These are phyloP conservation scores for Rhynchonycteris naso DNA, from an alignment of 2,797 vertebrate genomes.

Conservation along the genomic window DNA sequence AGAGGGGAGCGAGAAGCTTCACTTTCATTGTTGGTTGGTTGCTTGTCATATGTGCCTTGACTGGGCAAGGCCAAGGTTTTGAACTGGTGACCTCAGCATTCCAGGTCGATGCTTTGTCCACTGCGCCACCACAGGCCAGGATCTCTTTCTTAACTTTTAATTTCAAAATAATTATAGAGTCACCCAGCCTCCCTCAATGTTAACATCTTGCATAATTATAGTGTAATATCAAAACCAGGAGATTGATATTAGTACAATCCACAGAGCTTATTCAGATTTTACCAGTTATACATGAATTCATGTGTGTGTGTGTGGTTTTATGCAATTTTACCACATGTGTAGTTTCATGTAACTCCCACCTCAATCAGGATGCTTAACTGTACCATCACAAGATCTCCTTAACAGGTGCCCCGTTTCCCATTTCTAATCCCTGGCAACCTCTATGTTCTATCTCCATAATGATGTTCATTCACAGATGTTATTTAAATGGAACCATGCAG, in stretches of 20 bases:
- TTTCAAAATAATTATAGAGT: conserved; percentile 34
- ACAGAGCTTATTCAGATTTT: not conserved
- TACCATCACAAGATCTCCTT: not conserved
- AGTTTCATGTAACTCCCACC: not conserved
- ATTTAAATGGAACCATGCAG: not conserved
- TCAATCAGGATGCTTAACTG: not conserved
- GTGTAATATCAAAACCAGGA: not conserved
- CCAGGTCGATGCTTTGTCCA: no score
- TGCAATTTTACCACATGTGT: not conserved
- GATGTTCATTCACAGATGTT: not conserved
- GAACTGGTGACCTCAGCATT: no score
- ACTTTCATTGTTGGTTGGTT: no score
- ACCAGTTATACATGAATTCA: not conserved
- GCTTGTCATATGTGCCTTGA: no score
- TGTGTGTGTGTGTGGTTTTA: not conserved
- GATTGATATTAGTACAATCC: not conserved
- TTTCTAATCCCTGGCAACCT: not conserved
- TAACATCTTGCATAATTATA: not conserved
- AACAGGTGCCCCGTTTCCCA: not conserved
- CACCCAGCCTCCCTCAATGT: not conserved
- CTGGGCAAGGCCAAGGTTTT: no score
- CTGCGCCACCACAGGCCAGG: no score
- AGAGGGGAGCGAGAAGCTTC: no score
- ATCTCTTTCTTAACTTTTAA: not conserved
- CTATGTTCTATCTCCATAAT: not conserved